These are phyloP conservation scores for Cyclophora punctaria DNA, from an alignment of 2,888 invertebrate species.

Conservation along the genomic window DNA sequence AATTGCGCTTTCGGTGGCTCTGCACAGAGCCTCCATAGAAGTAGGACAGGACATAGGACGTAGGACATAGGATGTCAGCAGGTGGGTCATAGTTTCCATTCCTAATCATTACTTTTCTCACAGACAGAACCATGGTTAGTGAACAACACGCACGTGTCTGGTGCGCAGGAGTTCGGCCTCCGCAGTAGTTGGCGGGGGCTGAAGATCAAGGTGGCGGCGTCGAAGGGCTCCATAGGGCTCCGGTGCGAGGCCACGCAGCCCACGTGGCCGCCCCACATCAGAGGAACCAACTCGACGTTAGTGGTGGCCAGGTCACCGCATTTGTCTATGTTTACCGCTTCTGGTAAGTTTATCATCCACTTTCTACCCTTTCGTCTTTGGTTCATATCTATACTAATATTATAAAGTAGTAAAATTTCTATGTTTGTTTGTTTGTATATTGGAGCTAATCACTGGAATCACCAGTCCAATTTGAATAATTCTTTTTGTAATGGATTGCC, in stretches of 20 bases:
- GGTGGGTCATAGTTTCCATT: no score
- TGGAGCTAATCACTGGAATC: no score
- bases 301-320: constrained; percentile 57
- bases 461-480: no score
- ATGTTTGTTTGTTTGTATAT: no score
- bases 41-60: no score
- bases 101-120: not conserved
- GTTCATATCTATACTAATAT: no score
- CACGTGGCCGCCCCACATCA: constrained; percentile 43
- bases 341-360: constrained; percentile 33
- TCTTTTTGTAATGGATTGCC: no score
- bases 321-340: constrained; percentile 61
- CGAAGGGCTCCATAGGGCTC: constrained; percentile 35
- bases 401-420: no score
- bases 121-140: constrained; percentile 55
- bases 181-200: constrained; percentile 57
- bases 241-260: constrained; percentile 63
- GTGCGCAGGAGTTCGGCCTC: constrained; percentile 45
- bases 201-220: constrained; percentile 40
- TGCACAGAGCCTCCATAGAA: no score
- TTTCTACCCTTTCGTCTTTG: not conserved
- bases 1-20: no score
- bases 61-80: no score
- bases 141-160: constrained; percentile 53
- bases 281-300: constrained; percentile 42